These are phyloP conservation scores for Cardiocondyla obscurior DNA, from an alignment of 1,140 invertebrate species.

Conservation along the genomic window DNA sequence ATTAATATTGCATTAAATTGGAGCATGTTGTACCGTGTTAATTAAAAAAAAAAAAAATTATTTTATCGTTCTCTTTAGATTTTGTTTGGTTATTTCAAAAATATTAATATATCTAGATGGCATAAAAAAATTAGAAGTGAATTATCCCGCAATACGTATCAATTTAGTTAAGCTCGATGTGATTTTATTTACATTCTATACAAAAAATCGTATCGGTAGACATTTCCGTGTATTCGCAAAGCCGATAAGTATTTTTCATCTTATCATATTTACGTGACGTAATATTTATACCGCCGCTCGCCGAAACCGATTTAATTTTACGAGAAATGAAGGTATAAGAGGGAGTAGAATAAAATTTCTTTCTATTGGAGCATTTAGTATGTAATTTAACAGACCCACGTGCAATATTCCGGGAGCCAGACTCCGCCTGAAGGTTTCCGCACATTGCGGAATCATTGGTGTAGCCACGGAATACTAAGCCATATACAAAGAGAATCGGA, in stretches of 20 bases:
- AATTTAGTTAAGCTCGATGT: neutral
- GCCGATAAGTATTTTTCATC: neutral
- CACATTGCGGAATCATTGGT: conserved; percentile 32
- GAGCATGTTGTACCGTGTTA: neutral
- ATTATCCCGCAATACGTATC: conserved; percentile 36
- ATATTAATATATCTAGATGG: neutral
- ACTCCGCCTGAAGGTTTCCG: conserved; percentile 16
- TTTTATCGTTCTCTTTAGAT: neutral
- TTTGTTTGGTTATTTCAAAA: neutral
- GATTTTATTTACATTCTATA: neutral
- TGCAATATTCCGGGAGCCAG: conserved; percentile 23
- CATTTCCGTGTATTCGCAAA: neutral
- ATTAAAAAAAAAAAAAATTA: neutral
- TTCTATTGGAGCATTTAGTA: conserved; percentile 11
- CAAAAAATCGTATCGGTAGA: neutral
- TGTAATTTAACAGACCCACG: conserved; percentile 41
- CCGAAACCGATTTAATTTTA: neutral
- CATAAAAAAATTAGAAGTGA: neutral
- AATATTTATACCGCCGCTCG: neutral
- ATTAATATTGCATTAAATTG: conserved; percentile 1
- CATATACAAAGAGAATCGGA: conserved; percentile 18
- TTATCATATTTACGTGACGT: neutral
- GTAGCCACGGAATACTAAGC: conserved; percentile 39
- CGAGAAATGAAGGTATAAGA: conserved; percentile 1
- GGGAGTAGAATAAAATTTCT: conserved; percentile 21